Base-by-base conservation (phyloP, 2,797 vertebrate genomes). In the Sebastes baramenuke region DNA sequence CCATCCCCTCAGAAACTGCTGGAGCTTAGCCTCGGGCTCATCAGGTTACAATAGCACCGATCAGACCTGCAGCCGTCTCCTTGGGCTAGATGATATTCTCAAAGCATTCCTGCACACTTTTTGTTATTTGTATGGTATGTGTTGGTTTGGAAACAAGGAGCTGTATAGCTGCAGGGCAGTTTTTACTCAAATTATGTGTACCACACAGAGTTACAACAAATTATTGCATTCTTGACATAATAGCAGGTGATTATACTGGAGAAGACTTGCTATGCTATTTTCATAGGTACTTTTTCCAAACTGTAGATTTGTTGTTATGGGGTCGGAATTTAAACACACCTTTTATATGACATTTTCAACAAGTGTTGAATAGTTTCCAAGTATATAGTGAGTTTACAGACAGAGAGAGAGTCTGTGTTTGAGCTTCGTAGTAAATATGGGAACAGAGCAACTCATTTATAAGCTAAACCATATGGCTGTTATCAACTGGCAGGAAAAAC, bases 11-110 rank as follows among this genome's bases (percentile, higher is more conserved):
- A 87, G 83, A 90, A 86, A 90, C 86, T 85, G 84, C 49, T 86
- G 79, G 87, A 85, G 89, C 88, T 84, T 78, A 79, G 88, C 87
- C 88, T 89, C 24, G 64, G 83, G 88, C 85, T 93, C 89, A 92
- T 95, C 92, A 81, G 90, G 93, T 95, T 95, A 94, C 95, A 94
- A 86, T 88, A 81, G 86, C 55, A 79, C 72, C 58, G 52, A 89
- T 92, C 90, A 87, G 80, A 91, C 85, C 79, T 69, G 60, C 85
- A 84, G 75, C 77, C 61, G 38, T 88, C 79, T 91, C 87, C 77
- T 84, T 71, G 74, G 89, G 88, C 87, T 82, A 84, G 56, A 60
- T 71, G 83, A 79, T 71, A 75, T 75, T 90, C 83, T 84, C 78
- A 77, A 77, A 81, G 80, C 87, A 89, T 93, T 94, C 91, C 88